These are phyloP conservation scores for Cynopterus brachyotis DNA, from an alignment of 2,113 vertebrate species.

Conservation along the genomic window DNA sequence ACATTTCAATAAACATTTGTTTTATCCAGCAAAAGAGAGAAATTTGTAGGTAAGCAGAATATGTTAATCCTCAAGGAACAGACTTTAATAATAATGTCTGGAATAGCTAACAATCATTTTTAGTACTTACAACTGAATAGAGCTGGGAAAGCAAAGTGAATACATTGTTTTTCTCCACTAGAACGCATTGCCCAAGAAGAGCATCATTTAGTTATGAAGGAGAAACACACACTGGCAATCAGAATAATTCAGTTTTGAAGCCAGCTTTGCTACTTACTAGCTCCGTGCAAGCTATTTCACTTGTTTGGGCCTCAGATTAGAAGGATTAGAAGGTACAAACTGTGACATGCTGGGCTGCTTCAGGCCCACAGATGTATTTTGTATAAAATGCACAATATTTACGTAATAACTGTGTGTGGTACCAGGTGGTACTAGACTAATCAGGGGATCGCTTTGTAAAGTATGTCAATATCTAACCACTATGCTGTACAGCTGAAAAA, in stretches of 20 bases:
- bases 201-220: accelerated
- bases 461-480: too few relatives aligned
- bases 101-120: background rate
- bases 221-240: accelerated
- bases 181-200: background rate
- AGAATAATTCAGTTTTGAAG: background rate
- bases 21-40: background rate
- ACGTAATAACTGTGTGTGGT: too few relatives aligned
- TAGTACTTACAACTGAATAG: background rate
- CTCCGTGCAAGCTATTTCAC: background rate
- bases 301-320: background rate
- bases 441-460: too few relatives aligned
- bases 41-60: background rate
- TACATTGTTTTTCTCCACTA: background rate
- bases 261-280: background rate
- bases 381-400: background rate
- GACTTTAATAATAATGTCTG: background rate
- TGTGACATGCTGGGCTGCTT: background rate
- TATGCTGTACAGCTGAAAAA: too few relatives aligned
- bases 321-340: background rate
- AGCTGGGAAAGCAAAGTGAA: background rate
- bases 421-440: too few relatives aligned
- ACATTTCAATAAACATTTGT: background rate
- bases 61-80: background rate
- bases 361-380: background rate